Base-by-base conservation (phyloP, 2,888 invertebrate genomes). In the Apeira syringaria region DNA sequence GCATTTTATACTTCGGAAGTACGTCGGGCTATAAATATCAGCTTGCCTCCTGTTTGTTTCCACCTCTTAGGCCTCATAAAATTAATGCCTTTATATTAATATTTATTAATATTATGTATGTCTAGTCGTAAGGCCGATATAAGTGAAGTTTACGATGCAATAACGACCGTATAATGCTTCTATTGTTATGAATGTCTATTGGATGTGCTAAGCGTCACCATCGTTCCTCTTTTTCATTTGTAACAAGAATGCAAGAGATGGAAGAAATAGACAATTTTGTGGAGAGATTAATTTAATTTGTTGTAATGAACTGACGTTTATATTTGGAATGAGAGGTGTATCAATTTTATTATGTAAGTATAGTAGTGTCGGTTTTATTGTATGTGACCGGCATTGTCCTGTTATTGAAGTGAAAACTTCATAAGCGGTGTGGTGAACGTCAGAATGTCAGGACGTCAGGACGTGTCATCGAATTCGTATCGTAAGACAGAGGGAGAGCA, bases 11-110 rank as follows among this genome's bases (percentile, higher is more conserved):
- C 77, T 70, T 80, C 64, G 68, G 68, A 72, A 76, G 78, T 74
- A 77, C 64, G 67, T 61, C 59, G 47, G 53, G 74, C 69, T 59
- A 86, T 85, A 87, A 86, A 85, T 87, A 83, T 84, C 80, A 79
- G 80, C 82, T 81, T 74, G 70, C 71, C 71, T 69, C 71, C 70
- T 68, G 73, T 76, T 77, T 78, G 77, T 79, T 80, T 77, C 75
- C 76, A 77, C 76, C 80, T 84, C 80, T 83, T 80, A 82, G 81
- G 74, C 78, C 75, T 78, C 82, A 68, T 88, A 82, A 87, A 85
- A 77, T 84, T 86, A 86, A 87, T 87, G 74, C 74, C 64, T 64
- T 62, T 66, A 76, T 81, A 86, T 86, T 86, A 81, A 80, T 84
- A 85, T 86, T 86, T 85, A 85, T 85, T 86, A 82, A 83, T 81